A percentile compares a stretch with the other conserved stretches of the same genome.
Conservation (phyloP, 2,113 vertebrate species). For the Fregetta grallaria region DNA sequence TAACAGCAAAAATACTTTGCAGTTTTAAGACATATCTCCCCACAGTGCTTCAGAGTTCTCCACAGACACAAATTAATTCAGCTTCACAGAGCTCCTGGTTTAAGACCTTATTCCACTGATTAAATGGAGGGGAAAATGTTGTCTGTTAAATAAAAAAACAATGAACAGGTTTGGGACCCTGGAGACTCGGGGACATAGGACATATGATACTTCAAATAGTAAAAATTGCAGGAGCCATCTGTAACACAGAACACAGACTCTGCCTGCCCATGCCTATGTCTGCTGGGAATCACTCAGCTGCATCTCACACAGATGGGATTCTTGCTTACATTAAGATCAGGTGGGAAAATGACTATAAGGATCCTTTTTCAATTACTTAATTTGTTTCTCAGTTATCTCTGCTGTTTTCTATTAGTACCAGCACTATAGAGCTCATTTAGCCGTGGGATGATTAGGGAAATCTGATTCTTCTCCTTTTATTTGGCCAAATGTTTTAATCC, state of each 20-base stretch:
- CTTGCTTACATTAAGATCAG: background rate
- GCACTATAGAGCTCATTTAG: background rate
- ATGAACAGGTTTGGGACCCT: background rate
- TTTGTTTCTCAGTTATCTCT: background rate
- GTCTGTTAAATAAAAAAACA: background rate
- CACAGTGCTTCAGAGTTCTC: background rate
- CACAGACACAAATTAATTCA: constrained; percentile 32
- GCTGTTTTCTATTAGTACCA: background rate
- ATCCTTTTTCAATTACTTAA: background rate
- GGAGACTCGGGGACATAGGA: background rate
- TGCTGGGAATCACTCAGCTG: background rate
- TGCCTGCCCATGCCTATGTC: background rate
- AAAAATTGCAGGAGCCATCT: background rate
- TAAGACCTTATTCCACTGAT: background rate
- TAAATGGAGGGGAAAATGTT: constrained; percentile 6
- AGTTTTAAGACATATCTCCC: constrained; percentile 1
- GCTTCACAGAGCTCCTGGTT: background rate
- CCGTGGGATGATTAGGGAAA: background rate
- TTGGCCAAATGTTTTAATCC: background rate
- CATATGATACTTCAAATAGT: background rate
- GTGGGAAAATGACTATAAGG: background rate
- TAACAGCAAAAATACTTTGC: constrained; percentile 7
- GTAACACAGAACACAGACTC: background rate
- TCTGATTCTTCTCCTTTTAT: background rate
- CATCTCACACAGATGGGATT: background rate